Base-by-base conservation (phyloP, 2,888 invertebrate genomes). In the Ophion ventricosus region DNA sequence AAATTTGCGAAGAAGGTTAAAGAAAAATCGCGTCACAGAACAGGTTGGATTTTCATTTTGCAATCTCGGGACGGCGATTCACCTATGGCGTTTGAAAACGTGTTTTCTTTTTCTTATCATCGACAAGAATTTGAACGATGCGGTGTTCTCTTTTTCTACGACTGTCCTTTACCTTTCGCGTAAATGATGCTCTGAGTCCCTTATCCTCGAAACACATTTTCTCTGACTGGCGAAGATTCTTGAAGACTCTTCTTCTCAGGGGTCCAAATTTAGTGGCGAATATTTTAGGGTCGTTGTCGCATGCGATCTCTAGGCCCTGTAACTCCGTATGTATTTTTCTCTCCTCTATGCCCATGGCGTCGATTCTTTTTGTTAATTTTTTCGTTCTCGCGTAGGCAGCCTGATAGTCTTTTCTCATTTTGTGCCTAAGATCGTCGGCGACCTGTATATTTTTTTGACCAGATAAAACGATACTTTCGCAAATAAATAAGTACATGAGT, bases 331-430 rank as follows among this genome's bases (percentile, higher is more conserved):
- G 90, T 66, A 91, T 81, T 20, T 83, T 87, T 8, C 86, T 77
- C 64, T 90, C 87, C 0, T 85, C 70, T 10, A 75, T 76, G 0
- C 90, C 90, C 26, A 91, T 54, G 14, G 72, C 29, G 59, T 91
- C 90, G 3, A 91, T 85, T 5, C 69, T 84, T n/a, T 86, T 87
- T 11, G 87, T 86, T 10, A 91, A 87, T 35, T 87, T 87, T 25
- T 83, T 87, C 20, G 89, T 77, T 1, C 87, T 83, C 8, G 23
- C 63, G 67, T 91, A 91, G 2, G 87, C 86, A 1, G 73, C 70
- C 3, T 84, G 56, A 61, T 91, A 91, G 40, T 90, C 88, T n/a
- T 86, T 88, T n/a, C 86, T 74, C 86, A 88, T 88, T 75, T 87
- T 88, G 4, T 64, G 17, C 29, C 75, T 84, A 5, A 88, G 35